Percentiles rank a stretch among this genome's conserved stretches.
phyloP scores from a whole-genome alignment of 35 echinoderm and acorn worm genomes.

The Hemicentrotus pulcherrimus region DNA sequence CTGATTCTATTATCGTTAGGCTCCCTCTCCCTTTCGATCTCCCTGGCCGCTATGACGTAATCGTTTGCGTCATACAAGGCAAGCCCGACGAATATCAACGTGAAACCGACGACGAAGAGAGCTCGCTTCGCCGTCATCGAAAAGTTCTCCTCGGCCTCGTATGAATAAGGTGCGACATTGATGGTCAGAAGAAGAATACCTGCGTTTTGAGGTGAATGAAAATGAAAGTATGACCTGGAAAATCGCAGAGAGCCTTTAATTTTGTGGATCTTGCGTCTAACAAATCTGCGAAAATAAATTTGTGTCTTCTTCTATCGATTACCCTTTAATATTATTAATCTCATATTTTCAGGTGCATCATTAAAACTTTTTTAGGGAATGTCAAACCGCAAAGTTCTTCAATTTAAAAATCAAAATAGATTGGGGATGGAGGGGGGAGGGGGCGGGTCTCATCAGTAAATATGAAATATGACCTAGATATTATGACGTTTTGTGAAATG shows the following conservation, averaged over 20 bases:
- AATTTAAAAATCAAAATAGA: background rate
- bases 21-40: slow-evolving; percentile 49
- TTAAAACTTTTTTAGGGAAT: too few relatives aligned
- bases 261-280: too few relatives aligned
- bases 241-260: too few relatives aligned
- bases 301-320: too few relatives aligned
- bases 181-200: slow-evolving; percentile 55
- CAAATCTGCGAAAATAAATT: too few relatives aligned
- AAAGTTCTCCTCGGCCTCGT: slow-evolving; percentile 29
- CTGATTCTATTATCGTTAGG: slow-evolving; percentile 33
- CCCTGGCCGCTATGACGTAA: slow-evolving; percentile 48
- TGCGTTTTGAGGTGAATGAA: background rate
- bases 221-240: background rate
- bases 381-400: background rate
- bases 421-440: background rate
- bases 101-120: slow-evolving; percentile 60
- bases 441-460: background rate
- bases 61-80: slow-evolving; percentile 60
- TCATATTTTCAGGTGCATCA: too few relatives aligned
- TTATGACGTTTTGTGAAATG: too few relatives aligned
- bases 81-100: slow-evolving; percentile 56
- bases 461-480: too few relatives aligned
- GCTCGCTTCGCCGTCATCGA: slow-evolving; percentile 49
- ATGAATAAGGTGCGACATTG: slow-evolving; percentile 48
- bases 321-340: too few relatives aligned